phyloP scores from a whole-genome alignment of 2,888 invertebrate species.

The Drosophila mercatorum region DNA sequence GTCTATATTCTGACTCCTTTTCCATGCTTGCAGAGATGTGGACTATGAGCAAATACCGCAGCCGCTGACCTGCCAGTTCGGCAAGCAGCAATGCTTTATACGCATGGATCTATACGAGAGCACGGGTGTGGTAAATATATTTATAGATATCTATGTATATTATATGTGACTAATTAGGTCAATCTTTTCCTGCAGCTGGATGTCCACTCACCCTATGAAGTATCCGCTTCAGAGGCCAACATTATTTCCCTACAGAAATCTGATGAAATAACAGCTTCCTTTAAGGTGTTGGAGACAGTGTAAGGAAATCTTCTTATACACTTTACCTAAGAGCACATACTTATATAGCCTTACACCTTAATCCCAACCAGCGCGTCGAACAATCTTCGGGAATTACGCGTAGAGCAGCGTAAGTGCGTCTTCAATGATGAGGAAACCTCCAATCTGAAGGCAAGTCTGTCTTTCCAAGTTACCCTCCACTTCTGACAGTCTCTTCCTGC shows the following conservation, averaged over 20 bases:
- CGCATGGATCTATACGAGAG: slow-evolving; percentile 83
- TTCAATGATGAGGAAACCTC: slow-evolving; percentile 86
- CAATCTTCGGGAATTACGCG: slow-evolving; percentile 83
- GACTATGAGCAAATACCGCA: slow-evolving; percentile 42
- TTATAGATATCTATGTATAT: neutral
- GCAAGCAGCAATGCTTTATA: slow-evolving; percentile 83
- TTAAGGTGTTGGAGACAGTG: slow-evolving; percentile 83
- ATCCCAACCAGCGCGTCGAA: slow-evolving; percentile 72
- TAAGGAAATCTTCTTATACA: slow-evolving; percentile 53
- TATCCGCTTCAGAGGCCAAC: slow-evolving; percentile 78
- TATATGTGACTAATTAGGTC: no score
- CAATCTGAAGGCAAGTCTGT: slow-evolving; percentile 79
- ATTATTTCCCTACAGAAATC: slow-evolving; percentile 78
- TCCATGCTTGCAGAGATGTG: slow-evolving; percentile 49
- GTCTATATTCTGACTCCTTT: no score
- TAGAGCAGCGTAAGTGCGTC: slow-evolving; percentile 85
- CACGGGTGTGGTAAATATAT: slow-evolving; percentile 76
- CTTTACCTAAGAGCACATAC: no score
- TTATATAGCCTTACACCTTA: neutral
- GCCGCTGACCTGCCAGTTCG: slow-evolving; percentile 81
- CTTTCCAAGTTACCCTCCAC: neutral
- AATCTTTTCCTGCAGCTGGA: slow-evolving; percentile 66
- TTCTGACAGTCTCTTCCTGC: no score
- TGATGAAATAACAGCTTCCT: slow-evolving; percentile 82
- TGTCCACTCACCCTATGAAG: slow-evolving; percentile 83